Base-by-base conservation (phyloP, 2,888 invertebrate genomes). In the Aphrophora alni region DNA sequence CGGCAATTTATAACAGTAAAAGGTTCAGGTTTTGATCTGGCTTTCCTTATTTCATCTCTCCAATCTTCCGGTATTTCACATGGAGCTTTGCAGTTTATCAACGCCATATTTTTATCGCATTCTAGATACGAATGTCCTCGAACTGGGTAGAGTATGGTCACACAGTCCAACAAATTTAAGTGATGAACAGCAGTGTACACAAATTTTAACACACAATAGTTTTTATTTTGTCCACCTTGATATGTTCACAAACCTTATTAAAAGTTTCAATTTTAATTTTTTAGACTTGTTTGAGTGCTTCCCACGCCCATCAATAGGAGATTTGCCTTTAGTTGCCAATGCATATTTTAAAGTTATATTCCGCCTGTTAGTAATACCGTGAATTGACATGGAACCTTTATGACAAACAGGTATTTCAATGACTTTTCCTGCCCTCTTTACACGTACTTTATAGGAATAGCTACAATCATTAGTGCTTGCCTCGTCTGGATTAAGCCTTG, bases 1-100 rank as follows among this genome's bases (percentile, higher is more conserved):
- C 21, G 10, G 75, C 80, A 75, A 44, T 80, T n/a, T n/a, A 80
- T 70, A n/a, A 80, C 75, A 70, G 38, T 70, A 38, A 75, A 80
- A 7, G 80, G 80, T 70, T 80, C 80, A 38, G 75, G 80, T 70
- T 80, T 80, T 68, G 75, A 75, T 25, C 80, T 17, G 38, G 80
- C 33, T 75, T 80, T 80, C 70, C 44, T 75, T 70, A 80, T 26
- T 80, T 75, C 75, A 75, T 80, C 80, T 14, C 75, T 74, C 75
- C 71, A 80, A 25, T 80, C 69, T 17, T 80, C 69, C 10, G 75
- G 69, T 24, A 80, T 38, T 38, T 80, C 80, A 68, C 75, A 80
- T 17, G n/a, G n/a, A n/a, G n/a, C n/a, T n/a, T n/a, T n/a, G n/a
- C n/a, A n/a, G n/a, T n/a, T n/a, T n/a, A n/a, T n/a, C n/a, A n/a